Evolutionary conservation across 2,113 vertebrate genomes (phyloP).

Genomic region (Gila orcuttii): DNA sequence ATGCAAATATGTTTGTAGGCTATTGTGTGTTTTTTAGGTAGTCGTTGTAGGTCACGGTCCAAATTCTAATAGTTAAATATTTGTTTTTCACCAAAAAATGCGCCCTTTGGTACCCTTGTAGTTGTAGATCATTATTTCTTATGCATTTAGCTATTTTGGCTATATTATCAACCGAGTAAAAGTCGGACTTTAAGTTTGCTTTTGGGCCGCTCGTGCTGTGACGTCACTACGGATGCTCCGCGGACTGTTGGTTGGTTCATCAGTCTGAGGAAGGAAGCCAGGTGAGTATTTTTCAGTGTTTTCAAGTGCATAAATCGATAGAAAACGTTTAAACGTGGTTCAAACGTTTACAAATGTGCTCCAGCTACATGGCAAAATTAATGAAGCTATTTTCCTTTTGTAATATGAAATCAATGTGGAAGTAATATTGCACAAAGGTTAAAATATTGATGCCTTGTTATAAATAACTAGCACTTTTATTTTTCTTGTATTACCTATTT

Average conservation of each 20-base stretch:
- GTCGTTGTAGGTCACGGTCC: background rate
- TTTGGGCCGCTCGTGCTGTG: background rate
- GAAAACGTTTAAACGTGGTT: background rate
- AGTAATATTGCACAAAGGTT: background rate
- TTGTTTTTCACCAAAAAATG: background rate
- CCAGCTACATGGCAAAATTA: background rate
- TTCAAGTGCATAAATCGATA: background rate
- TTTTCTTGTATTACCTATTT: no score
- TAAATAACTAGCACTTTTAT: no score
- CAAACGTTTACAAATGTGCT: background rate
- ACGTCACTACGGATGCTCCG: background rate
- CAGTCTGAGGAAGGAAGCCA: background rate
- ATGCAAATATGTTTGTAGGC: no score
- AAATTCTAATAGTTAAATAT: background rate
- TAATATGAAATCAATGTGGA: background rate
- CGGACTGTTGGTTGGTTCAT: background rate
- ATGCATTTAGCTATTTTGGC: background rate
- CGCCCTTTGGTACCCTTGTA: background rate
- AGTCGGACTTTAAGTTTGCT: background rate
- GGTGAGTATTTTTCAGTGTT: background rate
- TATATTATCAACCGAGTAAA: background rate
- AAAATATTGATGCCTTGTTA: no score
- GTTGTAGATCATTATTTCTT: background rate
- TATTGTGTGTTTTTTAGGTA: no score
- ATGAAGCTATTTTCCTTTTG: background rate